Evolutionary conservation across 2,888 invertebrate species (phyloP), one percentile per base, ranked within the genome.

Genomic region (Nyleta sp.): DNA sequence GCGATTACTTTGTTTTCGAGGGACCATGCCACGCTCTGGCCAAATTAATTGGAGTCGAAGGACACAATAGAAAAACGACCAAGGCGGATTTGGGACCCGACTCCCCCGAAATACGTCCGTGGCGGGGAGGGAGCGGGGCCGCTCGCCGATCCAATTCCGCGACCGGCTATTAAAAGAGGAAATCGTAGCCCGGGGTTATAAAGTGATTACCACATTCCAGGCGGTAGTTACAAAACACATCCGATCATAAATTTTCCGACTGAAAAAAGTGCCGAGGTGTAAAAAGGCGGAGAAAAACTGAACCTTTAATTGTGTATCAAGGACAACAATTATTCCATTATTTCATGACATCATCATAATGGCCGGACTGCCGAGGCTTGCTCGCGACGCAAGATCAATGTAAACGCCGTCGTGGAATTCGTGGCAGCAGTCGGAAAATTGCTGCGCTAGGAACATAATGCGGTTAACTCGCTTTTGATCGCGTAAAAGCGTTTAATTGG

Each of bases 1-100:
- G 86, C 88, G 90, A 90, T 90, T 90, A 89, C 90, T 90, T 90
- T 90, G 90, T 90, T 89, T 89, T 88, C 87, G 85, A 79, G 57
- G 85, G 83, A 67, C 85, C 83, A 85, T 75, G 84, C 85, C 83
- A 86, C 82, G 81, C 83, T 81, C 81, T 71, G 83, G 78, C 84
- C 85, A 85, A 88, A 88, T 88, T 88, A 88, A 88, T 88, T 88
- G 87, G 85, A 83, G 83, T 83, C 84, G 83, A 82, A 82, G 78
- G 81, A 84, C 83, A 83, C 70, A 71, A 71, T 76, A 65, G 76
- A 76, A 71, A 70, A 76, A 76, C 40, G 18, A 75, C 35, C 31
- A 57, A 35, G 13, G 31, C 31, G 33, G 20, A 35, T 55, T 64
- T 55, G 20, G 67, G 57, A 15, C 46, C 60, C 15, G 24, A 13